Conservation (phyloP, 2,797 vertebrate species). For the Lagorchestes hirsutus region DNA sequence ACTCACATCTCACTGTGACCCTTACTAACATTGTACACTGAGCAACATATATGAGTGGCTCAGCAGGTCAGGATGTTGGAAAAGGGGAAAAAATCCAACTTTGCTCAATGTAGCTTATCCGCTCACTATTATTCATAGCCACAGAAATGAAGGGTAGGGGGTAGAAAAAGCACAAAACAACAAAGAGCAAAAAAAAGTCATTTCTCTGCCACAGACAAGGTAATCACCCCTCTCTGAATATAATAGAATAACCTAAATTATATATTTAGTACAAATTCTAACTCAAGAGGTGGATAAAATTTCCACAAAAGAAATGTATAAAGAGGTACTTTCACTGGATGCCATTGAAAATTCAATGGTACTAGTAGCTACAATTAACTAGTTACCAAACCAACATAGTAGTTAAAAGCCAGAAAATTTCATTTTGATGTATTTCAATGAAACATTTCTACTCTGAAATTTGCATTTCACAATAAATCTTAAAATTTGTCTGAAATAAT, state of each 20-base stretch:
- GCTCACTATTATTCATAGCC: neutral
- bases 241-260: neutral
- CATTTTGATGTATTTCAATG: neutral
- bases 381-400: constrained; percentile 5
- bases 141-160: neutral
- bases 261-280: neutral
- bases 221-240: neutral
- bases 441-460: neutral
- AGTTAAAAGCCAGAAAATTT: neutral
- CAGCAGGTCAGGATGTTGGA: neutral
- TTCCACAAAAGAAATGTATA: neutral
- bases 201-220: neutral
- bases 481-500: constrained; percentile 40
- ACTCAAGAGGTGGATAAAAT: neutral
- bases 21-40: neutral
- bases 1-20: too few species aligned
- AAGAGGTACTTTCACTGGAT: neutral
- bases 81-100: neutral
- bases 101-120: neutral
- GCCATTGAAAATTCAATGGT: neutral
- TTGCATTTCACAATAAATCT: constrained; percentile 11
- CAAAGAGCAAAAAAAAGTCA: neutral
- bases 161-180: too few species aligned
- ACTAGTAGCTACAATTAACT: neutral
- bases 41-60: neutral